A percentile compares a stretch with the other conserved stretches of the same genome.
Evolutionary conservation across 30 jellyfish, hydroid and myxozoan species (phyloP).

Genomic region (Aurelia sp.): DNA sequence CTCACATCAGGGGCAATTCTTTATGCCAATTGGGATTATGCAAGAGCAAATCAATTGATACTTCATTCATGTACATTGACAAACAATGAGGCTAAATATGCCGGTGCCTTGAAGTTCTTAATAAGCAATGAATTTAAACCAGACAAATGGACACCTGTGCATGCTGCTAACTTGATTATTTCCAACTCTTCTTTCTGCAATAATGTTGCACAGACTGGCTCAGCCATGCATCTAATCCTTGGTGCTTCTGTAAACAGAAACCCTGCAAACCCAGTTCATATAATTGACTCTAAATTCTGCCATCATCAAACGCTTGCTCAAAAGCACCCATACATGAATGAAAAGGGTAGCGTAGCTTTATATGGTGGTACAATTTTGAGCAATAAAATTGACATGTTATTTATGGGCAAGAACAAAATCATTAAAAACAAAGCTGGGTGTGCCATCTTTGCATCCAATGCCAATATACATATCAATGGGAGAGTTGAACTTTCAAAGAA

Average conservation of each 20-base stretch:
- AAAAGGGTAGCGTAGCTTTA: constrained; percentile 37
- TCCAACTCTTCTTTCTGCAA: constrained; percentile 13
- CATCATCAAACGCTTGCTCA: constrained; percentile 30
- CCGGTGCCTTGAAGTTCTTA: constrained; percentile 78
- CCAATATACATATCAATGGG: constrained; percentile 62
- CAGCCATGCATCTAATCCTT: constrained; percentile 70
- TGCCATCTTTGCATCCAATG: constrained; percentile 81
- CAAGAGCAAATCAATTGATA: constrained; percentile 22
- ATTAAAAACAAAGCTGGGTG: constrained; percentile 40
- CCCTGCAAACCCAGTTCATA: constrained; percentile 25
- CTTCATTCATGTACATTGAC: constrained; percentile 18
- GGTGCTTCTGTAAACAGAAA: constrained; percentile 6
- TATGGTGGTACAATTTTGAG: constrained; percentile 77
- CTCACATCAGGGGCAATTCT: constrained; percentile 80
- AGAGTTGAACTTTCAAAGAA: constrained; percentile 39
- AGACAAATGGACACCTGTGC: not conserved
- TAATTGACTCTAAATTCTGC: constrained; percentile 58
- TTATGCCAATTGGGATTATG: constrained; percentile 53
- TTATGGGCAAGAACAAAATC: constrained; percentile 53
- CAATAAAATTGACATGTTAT: constrained; percentile 60
- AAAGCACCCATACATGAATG: not conserved
- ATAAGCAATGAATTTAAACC: not conserved
- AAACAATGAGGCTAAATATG: constrained; percentile 66
- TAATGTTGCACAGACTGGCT: constrained; percentile 75
- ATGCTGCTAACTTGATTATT: constrained; percentile 25